Conservation (phyloP, 2,797 vertebrate genomes). For the Prunella strophiata region DNA sequence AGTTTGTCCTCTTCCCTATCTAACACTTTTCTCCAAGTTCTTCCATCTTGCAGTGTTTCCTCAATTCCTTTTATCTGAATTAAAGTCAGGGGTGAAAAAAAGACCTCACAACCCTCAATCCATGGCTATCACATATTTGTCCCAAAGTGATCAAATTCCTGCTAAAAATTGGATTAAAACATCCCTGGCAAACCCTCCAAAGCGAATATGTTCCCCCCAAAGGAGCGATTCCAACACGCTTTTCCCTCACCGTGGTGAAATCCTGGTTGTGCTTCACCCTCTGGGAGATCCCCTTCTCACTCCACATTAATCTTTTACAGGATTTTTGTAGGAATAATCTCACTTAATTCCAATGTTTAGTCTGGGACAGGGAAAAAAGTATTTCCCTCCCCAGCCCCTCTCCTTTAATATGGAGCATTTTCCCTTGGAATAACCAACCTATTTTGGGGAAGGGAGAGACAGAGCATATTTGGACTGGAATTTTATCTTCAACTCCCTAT, state of each 20-base stretch:
- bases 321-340: not conserved
- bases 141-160: not conserved
- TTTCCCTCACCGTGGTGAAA: not conserved
- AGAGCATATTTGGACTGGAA: slow-evolving; percentile 24
- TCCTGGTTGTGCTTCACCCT: not conserved
- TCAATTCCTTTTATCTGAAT: not conserved
- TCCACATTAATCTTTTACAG: not conserved
- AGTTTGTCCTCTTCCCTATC: not conserved
- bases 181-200: not conserved
- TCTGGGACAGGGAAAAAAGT: not conserved
- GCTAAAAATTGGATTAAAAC: not conserved
- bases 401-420: not conserved
- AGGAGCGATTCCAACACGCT: not conserved
- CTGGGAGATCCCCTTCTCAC: not conserved
- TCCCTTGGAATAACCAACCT: not conserved
- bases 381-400: not conserved
- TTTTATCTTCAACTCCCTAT: slow-evolving; percentile 42
- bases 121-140: not conserved
- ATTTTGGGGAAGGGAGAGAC: not conserved
- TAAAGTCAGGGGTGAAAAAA: not conserved
- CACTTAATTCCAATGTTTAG: slow-evolving; percentile 11
- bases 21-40: not conserved
- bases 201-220: not conserved
- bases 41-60: not conserved
- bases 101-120: not conserved